phyloP scores from a whole-genome alignment of 2,113 vertebrate genomes.

The Melanotaenia duboulayi region DNA sequence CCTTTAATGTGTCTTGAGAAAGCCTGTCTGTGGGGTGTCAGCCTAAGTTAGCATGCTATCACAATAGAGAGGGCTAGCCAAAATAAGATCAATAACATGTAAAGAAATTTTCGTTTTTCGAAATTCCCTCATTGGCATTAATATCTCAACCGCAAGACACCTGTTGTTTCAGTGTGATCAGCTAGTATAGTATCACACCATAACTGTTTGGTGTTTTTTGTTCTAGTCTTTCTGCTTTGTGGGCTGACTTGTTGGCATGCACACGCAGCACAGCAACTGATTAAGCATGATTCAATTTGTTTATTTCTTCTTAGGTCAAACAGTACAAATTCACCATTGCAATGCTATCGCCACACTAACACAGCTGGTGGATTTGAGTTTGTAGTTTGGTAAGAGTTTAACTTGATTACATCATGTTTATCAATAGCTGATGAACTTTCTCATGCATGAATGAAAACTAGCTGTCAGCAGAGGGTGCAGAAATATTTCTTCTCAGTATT shows the following conservation, averaged over 20 bases:
- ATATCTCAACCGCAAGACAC: background rate
- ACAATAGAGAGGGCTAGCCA: constrained; percentile 17
- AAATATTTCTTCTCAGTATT: no score
- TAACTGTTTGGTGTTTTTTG: background rate
- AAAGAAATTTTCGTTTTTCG: no score
- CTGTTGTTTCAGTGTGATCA: no score
- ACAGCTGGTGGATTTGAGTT: no score
- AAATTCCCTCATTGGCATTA: background rate
- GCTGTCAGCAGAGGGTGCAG: no score
- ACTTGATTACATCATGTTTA: no score
- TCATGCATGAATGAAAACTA: no score
- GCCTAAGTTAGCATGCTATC: background rate
- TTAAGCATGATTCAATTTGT: background rate
- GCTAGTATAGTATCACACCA: no score
- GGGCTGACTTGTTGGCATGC: background rate
- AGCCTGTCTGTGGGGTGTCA: constrained; percentile 11
- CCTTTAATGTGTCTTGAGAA: constrained; percentile 9
- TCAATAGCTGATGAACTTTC: no score
- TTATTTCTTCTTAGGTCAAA: no score
- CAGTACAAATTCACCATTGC: background rate
- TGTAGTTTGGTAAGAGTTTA: no score
- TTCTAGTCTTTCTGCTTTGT: background rate
- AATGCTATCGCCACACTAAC: no score
- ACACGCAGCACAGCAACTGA: background rate
- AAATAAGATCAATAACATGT: background rate